Base-by-base conservation (phyloP, 2,113 vertebrate genomes). In the Elephas maximus region DNA sequence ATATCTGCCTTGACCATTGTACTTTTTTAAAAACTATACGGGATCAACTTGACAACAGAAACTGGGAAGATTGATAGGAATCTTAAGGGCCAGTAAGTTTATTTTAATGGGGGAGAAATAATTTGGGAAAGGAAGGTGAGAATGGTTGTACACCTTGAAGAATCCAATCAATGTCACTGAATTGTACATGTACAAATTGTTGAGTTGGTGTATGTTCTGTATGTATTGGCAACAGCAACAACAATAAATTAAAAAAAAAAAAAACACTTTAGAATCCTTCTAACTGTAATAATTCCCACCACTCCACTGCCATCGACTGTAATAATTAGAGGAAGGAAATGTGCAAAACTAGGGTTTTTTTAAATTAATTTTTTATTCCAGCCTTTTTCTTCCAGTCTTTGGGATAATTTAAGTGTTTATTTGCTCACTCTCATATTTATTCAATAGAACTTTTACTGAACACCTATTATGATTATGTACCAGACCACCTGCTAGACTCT, bases 231-330 rank as follows among this genome's bases (percentile, higher is more conserved):
- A 63, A 65, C 63, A 65, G 5, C 10, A 65, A 65, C 18, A 62
- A 62, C 8, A 62, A 62, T 62, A 21, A 21, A 21, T 62, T 57
- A 15, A 15, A 21, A 23, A 23, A 62, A 23, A 62, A 62, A 92
- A 96, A 45, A 79, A 82, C 78, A 67, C 5, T 1, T 89, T 6
- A 51, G 94, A 97, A 93, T 74, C 63, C 92, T 97, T 92, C 84
- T 85, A 85, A 91, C 4, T 96, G 28, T 94, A 85, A 82, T 62
- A 28, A 85, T 91, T 81, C 37, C 37, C 37, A 37, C 37, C 37
- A 37, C 37, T 37, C 37, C 37, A 37, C 37, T 37, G 37, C 37
- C 37, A 37, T 37, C 37, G 37, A 91, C 4, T 96, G 28, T 94
- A 85, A 82, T 62, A 28, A 85, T 91, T 81, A 28, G 48, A 94